These are phyloP conservation scores for Eubasilissa regina DNA, from an alignment of 1,140 invertebrate species.

Conservation along the genomic window DNA sequence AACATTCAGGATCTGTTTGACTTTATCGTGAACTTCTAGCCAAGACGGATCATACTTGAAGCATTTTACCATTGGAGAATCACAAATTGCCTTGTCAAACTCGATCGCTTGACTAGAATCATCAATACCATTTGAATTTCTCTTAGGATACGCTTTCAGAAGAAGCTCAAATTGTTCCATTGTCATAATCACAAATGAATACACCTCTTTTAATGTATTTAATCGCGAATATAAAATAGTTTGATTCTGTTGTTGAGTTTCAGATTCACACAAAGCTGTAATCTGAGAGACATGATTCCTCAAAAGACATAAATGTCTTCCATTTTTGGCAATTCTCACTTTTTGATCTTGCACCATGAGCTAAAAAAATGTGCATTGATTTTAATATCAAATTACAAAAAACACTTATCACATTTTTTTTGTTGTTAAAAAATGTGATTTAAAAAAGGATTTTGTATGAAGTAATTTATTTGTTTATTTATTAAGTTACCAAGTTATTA, in stretches of 20 bases:
- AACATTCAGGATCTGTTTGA: conserved; percentile 66
- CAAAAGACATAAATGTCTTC: conserved; percentile 69
- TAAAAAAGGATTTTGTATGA: no score
- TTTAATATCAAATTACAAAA: not conserved
- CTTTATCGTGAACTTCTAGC: conserved; percentile 66
- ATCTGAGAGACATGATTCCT: conserved; percentile 66
- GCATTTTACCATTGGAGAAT: conserved; percentile 69
- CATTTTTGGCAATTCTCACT: conserved; percentile 69
- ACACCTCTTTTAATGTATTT: conserved; percentile 68
- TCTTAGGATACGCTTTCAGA: conserved; percentile 75
- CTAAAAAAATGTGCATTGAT: conserved; percentile 62
- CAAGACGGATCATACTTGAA: conserved; percentile 72
- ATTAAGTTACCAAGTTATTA: no score
- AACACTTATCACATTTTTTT: no score
- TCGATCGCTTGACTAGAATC: conserved; percentile 58
- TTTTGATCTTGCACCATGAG: conserved; percentile 72
- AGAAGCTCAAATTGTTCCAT: conserved; percentile 76
- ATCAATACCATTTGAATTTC: conserved; percentile 62
- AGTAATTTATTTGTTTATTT: no score
- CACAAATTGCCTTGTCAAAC: conserved; percentile 65
- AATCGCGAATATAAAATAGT: conserved; percentile 61
- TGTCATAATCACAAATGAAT: conserved; percentile 70
- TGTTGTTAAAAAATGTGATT: no score
- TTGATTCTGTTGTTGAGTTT: conserved; percentile 61
- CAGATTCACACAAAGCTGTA: conserved; percentile 66